Percentiles rank a stretch among this genome's conserved stretches.
Conservation (phyloP, 2,797 vertebrate genomes). For the Hemibagrus guttatus region DNA sequence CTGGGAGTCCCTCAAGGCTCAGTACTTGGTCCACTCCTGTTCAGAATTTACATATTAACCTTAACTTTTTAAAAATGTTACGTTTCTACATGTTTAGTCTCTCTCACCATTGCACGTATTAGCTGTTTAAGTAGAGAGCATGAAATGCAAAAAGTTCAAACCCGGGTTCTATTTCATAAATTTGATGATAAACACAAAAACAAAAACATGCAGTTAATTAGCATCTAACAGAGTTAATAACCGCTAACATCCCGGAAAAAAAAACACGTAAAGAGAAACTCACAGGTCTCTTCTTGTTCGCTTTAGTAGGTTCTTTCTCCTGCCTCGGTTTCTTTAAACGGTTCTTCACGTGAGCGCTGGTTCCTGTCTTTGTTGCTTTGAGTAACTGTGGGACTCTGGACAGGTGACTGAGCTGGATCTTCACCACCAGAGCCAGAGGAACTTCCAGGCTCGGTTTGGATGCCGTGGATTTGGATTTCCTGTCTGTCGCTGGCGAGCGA, state of each 20-base stretch:
- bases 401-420: constrained; percentile 83
- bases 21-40: not conserved
- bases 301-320: constrained; percentile 67
- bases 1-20: not conserved
- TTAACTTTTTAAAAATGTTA: not conserved
- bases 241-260: not conserved
- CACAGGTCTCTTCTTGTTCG: constrained; percentile 79
- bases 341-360: constrained; percentile 45
- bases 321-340: constrained; percentile 66
- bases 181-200: not conserved
- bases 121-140: not conserved
- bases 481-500: constrained; percentile 56
- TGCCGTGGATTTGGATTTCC: constrained; percentile 48
- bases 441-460: constrained; percentile 32
- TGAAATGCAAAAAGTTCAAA: not conserved
- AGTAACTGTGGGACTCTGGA: constrained; percentile 74
- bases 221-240: not conserved
- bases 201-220: not conserved
- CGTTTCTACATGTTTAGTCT: not conserved
- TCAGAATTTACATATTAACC: not conserved
- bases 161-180: not conserved
- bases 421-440: constrained; percentile 77
- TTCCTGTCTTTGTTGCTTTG: constrained; percentile 54
- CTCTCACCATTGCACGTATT: not conserved
- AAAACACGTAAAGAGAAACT: constrained; percentile 54